Percentiles rank a stretch among this genome's conserved stretches.
These are phyloP conservation scores for Drosophila silvestris DNA, from an alignment of 2,888 invertebrate genomes.

Conservation along the genomic window DNA sequence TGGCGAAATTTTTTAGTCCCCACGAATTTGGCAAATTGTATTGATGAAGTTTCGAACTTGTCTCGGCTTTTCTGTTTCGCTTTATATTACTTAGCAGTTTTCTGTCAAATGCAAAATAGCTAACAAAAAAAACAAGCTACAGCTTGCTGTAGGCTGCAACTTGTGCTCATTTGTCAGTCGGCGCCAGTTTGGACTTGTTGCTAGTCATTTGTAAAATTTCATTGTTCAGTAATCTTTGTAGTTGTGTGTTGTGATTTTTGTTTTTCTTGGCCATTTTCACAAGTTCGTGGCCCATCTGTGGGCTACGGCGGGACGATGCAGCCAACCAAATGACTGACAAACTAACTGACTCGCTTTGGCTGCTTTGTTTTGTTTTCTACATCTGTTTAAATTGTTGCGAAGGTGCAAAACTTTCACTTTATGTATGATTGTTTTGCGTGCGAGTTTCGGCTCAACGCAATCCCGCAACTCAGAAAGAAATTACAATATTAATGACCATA, in stretches of 20 bases:
- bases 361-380: constrained; percentile 49
- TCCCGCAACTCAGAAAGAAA: constrained; percentile 57
- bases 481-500: constrained; percentile 78
- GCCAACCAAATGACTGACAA: constrained; percentile 60
- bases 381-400: constrained; percentile 62
- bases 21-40: constrained; percentile 52
- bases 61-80: constrained; percentile 18
- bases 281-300: constrained; percentile 65
- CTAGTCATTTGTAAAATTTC: constrained; percentile 76
- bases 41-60: constrained; percentile 44
- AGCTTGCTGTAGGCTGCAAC: constrained; percentile 35
- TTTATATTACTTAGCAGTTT: constrained; percentile 31
- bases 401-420: constrained; percentile 83
- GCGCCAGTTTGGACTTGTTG: constrained; percentile 60
- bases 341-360: constrained; percentile 60
- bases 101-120: constrained; percentile 50
- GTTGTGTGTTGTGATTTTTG: constrained; percentile 54
- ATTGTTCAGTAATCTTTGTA: constrained; percentile 59
- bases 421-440: constrained; percentile 74
- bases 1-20: constrained; percentile 58
- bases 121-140: constrained; percentile 40
- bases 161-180: constrained; percentile 73
- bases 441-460: constrained; percentile 49
- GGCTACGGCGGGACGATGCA: constrained; percentile 43
- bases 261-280: constrained; percentile 43